Evolutionary conservation across 2,888 invertebrate genomes (phyloP).

Genomic region (Imbricaverruca yamaguchii): DNA sequence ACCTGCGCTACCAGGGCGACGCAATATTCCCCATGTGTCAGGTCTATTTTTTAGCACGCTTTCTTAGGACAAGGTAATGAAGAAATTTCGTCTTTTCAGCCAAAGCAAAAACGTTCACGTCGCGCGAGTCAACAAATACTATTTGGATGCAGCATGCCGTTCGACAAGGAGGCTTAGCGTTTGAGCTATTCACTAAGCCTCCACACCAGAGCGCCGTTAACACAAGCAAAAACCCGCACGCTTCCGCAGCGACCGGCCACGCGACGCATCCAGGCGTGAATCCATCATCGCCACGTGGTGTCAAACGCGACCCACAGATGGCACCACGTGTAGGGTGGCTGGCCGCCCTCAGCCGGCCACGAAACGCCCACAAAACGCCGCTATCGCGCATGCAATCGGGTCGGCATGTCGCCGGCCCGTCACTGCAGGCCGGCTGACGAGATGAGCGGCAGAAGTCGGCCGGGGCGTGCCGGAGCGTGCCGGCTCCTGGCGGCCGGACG

Average conservation of each 20-base stretch:
- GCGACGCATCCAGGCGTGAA: background rate
- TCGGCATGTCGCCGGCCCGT: background rate
- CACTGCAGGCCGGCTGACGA: background rate
- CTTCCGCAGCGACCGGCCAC: background rate
- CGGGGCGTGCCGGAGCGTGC: background rate
- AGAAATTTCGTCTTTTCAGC: no score
- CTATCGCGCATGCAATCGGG: background rate
- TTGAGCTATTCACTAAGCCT: background rate
- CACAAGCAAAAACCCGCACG: background rate
- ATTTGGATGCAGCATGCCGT: background rate
- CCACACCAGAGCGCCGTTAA: background rate
- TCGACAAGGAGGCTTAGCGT: background rate
- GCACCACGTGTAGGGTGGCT: conserved; percentile 13
- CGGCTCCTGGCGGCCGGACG: background rate
- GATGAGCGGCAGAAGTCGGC: background rate
- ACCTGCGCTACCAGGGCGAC: no score
- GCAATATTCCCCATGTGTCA: no score
- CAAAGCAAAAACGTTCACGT: background rate
- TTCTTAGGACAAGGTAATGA: no score
- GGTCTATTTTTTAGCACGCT: no score
- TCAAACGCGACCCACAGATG: background rate
- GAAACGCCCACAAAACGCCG: background rate
- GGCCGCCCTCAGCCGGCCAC: background rate
- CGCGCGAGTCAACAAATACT: background rate
- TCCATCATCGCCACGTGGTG: background rate